Evolutionary conservation across 2,113 vertebrate genomes (phyloP).

Genomic region (Anser brachyrhynchus): DNA sequence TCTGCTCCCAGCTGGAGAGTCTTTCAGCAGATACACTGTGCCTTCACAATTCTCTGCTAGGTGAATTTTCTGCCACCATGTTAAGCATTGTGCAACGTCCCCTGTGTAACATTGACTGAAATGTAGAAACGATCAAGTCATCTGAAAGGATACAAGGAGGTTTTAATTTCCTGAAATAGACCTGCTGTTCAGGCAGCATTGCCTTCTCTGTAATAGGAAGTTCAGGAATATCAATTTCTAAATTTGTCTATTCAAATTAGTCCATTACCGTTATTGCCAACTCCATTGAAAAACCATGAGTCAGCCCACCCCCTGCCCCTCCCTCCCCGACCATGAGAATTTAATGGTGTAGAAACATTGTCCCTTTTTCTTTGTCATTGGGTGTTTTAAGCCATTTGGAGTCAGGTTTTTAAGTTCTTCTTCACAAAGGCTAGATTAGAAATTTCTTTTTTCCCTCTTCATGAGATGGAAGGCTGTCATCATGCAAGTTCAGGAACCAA

Average conservation of each 20-base stretch:
- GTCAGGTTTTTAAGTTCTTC: slow-evolving; percentile 21
- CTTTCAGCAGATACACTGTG: slow-evolving; percentile 23
- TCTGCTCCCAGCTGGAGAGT: slow-evolving; percentile 49
- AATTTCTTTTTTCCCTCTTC: neutral
- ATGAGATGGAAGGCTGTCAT: slow-evolving; percentile 9
- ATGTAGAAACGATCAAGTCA: slow-evolving; percentile 64
- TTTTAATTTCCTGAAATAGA: slow-evolving; percentile 72
- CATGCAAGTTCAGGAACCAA: neutral
- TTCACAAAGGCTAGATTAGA: slow-evolving; percentile 1
- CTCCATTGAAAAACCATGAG: slow-evolving; percentile 48
- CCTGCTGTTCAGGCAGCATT: slow-evolving; percentile 69
- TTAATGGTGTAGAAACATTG: slow-evolving; percentile 61
- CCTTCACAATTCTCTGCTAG: slow-evolving; percentile 19
- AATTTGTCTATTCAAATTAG: slow-evolving; percentile 69
- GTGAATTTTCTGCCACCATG: slow-evolving; percentile 62
- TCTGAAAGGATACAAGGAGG: slow-evolving; percentile 65
- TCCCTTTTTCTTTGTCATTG: slow-evolving; percentile 41
- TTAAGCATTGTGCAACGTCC: slow-evolving; percentile 39
- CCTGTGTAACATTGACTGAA: slow-evolving; percentile 69
- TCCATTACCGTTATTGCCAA: slow-evolving; percentile 55
- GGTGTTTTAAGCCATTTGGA: slow-evolving; percentile 45
- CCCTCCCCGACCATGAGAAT: neutral
- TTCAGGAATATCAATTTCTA: slow-evolving; percentile 72
- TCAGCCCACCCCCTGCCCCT: neutral
- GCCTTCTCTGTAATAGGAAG: slow-evolving; percentile 64